Conservation (phyloP, 2,797 vertebrate species). For the Sus cebifrons region DNA sequence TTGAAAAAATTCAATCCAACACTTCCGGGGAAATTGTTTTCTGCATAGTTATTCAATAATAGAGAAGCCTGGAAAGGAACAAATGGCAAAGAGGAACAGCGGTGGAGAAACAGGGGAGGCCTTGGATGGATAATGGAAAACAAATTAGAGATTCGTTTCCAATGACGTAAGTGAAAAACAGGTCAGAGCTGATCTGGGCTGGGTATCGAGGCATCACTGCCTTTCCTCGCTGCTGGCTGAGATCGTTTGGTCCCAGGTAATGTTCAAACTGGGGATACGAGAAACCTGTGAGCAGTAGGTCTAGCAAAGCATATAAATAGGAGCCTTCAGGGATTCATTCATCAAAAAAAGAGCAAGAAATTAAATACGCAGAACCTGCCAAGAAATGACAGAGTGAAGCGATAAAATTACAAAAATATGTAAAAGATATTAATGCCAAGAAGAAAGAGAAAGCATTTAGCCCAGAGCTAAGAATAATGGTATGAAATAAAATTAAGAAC, state of each 20-base stretch:
- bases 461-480: constrained; percentile 48
- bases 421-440: constrained; percentile 45
- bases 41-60: constrained; percentile 19
- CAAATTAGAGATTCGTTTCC: constrained; percentile 46
- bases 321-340: constrained; percentile 37
- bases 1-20: constrained; percentile 45
- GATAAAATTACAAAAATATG: constrained; percentile 66
- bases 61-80: constrained; percentile 51
- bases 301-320: constrained; percentile 26
- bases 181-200: neutral
- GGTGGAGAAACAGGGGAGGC: neutral
- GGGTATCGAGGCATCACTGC: neutral
- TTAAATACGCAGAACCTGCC: constrained; percentile 60
- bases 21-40: constrained; percentile 25
- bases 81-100: neutral
- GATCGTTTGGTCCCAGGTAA: neutral
- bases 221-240: neutral
- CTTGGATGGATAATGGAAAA: neutral
- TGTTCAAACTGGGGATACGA: neutral
- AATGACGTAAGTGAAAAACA: neutral
- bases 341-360: constrained; percentile 22
- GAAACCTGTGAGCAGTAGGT: neutral
- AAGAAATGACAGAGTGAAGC: constrained; percentile 39
- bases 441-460: constrained; percentile 58
- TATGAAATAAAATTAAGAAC: constrained; percentile 61